Base-by-base conservation (phyloP, 1,140 invertebrate genomes). In the Stegodyphus dumicola region DNA sequence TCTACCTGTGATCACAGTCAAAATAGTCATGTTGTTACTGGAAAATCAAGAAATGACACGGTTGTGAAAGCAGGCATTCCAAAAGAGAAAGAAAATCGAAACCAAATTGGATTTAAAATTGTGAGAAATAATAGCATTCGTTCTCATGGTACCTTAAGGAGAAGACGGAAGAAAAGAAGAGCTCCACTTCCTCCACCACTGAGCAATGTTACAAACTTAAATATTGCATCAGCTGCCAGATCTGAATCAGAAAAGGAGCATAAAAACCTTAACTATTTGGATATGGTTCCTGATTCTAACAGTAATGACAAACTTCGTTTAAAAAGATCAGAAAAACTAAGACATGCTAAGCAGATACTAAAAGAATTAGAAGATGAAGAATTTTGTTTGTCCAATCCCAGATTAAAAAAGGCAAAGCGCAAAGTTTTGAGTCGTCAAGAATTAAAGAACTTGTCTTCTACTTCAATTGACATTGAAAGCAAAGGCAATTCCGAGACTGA, bases 401-500 rank as follows among this genome's bases (percentile, higher is more conserved):
- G n/a, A 67, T 13, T 13, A 7, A 67, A 67, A 18, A 15, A 67
- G n/a, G 48, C 17, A 3, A 74, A 66, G 56, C 80, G 48, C 48
- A 81, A 69, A n/a, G 15, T 53, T 48, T 9, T 6, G 11, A 15
- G 17, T 7, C 51, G 64, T 11, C 67, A 73, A 13, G 70, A 33
- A 3, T 33, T 65, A 51, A 71, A 64, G 52, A 60, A 15, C 56
- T 10, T 9, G 15, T 9, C 56, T 60, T 83, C 51, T 65, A 60
- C 15, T 17, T 52, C 52, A 7, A 18, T n/a, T 48, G 64, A 53
- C n/a, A 66, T 15, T 67, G 56, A 18, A 11, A n/a, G 7, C n/a
- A n/a, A 15, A 17, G 71, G 9, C 11, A 15, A 60, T n/a, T 77
- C 74, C 9, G 81, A 69, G 5, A 17, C 48, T 74, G 71, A 74